Conservation (phyloP, 2,113 vertebrate species). For the Otolemur garnettii region DNA sequence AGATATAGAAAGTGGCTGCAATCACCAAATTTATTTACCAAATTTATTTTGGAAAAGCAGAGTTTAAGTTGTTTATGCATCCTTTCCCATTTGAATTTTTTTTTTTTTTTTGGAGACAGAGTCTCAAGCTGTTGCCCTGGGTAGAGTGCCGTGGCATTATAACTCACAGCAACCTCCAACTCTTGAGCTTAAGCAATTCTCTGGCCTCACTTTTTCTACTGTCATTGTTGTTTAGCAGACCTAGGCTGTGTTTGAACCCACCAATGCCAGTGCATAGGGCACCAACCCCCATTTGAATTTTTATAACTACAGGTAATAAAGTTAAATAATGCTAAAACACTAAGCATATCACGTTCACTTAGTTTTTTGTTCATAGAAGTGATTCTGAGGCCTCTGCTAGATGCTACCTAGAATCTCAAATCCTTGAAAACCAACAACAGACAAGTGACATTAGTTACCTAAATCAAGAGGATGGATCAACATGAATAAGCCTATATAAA, state of each 20-base stretch:
- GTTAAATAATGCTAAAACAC: conserved; percentile 48
- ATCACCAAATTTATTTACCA: conserved; percentile 43
- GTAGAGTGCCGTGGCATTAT: too few relatives aligned
- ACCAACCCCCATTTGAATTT: neutral
- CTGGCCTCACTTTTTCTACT: too few relatives aligned
- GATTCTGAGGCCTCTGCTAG: conserved; percentile 21
- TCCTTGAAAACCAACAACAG: conserved; percentile 57
- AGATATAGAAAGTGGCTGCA: conserved; percentile 21
- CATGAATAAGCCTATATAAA: conserved; percentile 11
- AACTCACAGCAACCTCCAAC: too few relatives aligned
- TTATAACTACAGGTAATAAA: conserved; percentile 52
- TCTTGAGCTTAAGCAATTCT: too few relatives aligned
- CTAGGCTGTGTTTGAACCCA: too few relatives aligned
- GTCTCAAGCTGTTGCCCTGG: too few relatives aligned
- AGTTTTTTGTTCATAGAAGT: conserved; percentile 57
- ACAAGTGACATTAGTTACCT: conserved; percentile 28
- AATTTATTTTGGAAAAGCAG: conserved; percentile 48
- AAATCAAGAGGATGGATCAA: conserved; percentile 47
- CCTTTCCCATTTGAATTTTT: conserved; percentile 13
- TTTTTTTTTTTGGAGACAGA: too few relatives aligned
- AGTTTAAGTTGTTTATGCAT: conserved; percentile 8
- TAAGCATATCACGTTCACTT: neutral
- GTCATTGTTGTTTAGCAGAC: too few relatives aligned
- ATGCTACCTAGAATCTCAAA: conserved; percentile 39
- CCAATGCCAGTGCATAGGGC: too few relatives aligned